Conservation (phyloP, 2,113 vertebrate genomes). For the Grammomys surdaster region DNA sequence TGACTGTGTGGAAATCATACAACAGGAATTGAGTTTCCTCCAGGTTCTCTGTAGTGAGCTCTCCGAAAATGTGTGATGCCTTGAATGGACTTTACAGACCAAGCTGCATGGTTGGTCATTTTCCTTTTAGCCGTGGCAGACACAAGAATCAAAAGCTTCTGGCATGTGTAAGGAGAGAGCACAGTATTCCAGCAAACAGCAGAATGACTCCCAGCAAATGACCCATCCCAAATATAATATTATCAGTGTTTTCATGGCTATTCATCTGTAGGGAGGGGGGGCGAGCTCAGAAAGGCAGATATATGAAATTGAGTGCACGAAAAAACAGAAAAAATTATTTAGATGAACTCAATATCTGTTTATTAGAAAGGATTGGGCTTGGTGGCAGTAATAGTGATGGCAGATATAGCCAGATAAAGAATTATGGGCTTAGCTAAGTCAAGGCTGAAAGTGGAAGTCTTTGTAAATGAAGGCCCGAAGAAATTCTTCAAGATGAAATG, state of each 20-base stretch:
- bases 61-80: neutral
- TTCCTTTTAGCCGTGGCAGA: slow-evolving; percentile 20
- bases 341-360: slow-evolving; percentile 63
- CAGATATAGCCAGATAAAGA: slow-evolving; percentile 35
- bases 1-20: neutral
- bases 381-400: slow-evolving; percentile 34
- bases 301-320: neutral
- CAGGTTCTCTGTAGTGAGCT: neutral
- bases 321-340: slow-evolving; percentile 45
- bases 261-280: neutral
- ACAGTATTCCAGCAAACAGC: neutral
- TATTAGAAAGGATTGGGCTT: slow-evolving; percentile 52
- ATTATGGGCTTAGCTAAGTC: slow-evolving; percentile 12
- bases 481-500: slow-evolving; percentile 54
- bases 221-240: neutral
- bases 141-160: neutral
- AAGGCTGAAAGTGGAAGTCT: neutral
- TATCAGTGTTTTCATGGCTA: neutral
- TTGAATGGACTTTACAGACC: slow-evolving; percentile 17
- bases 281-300: slow-evolving; percentile 11
- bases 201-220: neutral
- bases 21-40: neutral
- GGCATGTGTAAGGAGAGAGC: neutral
- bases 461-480: slow-evolving; percentile 10
- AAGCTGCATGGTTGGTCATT: neutral